Evolutionary conservation across 2,113 vertebrate species (phyloP), one percentile per base, ranked within the genome.

Genomic region (Trogon melanurus): DNA sequence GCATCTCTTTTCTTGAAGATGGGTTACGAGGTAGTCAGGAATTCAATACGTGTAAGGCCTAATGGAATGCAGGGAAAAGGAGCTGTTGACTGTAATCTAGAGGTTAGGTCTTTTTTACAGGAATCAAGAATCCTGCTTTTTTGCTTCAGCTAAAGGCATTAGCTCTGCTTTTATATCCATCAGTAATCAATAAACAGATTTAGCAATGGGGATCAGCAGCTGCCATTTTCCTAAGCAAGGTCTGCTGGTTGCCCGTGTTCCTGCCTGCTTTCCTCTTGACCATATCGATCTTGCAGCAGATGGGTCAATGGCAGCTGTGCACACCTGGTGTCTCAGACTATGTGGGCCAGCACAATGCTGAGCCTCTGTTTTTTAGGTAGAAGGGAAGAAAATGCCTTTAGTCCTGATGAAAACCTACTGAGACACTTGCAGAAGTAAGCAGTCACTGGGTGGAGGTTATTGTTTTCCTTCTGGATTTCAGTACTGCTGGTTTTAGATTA

Each of bases 1-100:
- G 89, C 36, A 12, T 70, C 51, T 89, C 41, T n/a, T 44, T 66
- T 83, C 25, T 34, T 66, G 41, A 16, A 54, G 21, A 8, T 36
- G 30, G 16, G 8, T 73, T 65, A 50, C 36, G 25, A n/a, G 27
- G 3, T 56, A 47, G 47, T 50, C 21, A 60, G 36, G 56, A 60
- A 71, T 58, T 56, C 38, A 15, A 1, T 62, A n/a, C 0, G 0
- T 22, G 1, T 30, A n/a, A 73, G 22, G 16, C 16, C 11, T 57
- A 56, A 48, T 0, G 3, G 30, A 62, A 87, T 5, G 3, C 34
- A 54, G 53, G 51, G 30, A 25, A 54, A 74, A 81, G 27, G 13
- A 50, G 11, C 3, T 7, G 2, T 38, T 6, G n/a, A 6, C 30
- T 88, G 26, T 80, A 71, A 61, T 71, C 23, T 22, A 26, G 11